Base-by-base conservation (phyloP, 2,797 vertebrate species). In the Hydrophis major region DNA sequence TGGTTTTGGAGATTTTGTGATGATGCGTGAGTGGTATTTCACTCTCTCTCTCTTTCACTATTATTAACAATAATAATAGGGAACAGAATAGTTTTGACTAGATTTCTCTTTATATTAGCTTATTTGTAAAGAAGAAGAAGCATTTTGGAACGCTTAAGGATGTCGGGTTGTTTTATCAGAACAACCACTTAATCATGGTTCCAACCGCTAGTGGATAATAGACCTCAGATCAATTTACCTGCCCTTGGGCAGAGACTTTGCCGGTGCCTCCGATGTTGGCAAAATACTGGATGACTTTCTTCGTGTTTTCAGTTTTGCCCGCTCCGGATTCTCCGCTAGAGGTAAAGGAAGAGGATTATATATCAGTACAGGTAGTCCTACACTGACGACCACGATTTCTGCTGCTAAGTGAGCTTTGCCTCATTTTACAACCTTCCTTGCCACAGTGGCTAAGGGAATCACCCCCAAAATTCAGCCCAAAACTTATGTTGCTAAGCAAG, bases 231-330 rank as follows among this genome's bases (percentile, higher is more conserved):
- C 1, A 2, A 18, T 14, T 60, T 96, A 95, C 97, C 97, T 98
- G 98, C 63, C 95, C 95, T 88, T 98, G 97, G 0, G 89, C 4
- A 37, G 93, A 27, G 95, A 86, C 93, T 87, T 98, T 98, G 87
- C 96, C 96, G 18, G 91, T 95, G 78, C 97, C 93, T 89, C 95
- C 87, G 0, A 98, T 98, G 0, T 98, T 98, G 93, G 98, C 98
- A 96, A 98, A 96, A 96, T 98, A 98, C 97, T 98, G 98, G 95
- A 98, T 98, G 92, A 98, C 98, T 96, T 99, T 99, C 96, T 98
- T 98, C 0, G 97, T 99, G 97, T 99, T 99, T 95, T 99, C 98
- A 0, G 98, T 98, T 97, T 99, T 99, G 74, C 98, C 98, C 42
- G 98, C 98, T 90, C 98, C 98, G 5, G 98, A 98, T 96, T 99